Conservation (phyloP, 2,888 invertebrate genomes). For the Nesidiocoris tenuis region DNA sequence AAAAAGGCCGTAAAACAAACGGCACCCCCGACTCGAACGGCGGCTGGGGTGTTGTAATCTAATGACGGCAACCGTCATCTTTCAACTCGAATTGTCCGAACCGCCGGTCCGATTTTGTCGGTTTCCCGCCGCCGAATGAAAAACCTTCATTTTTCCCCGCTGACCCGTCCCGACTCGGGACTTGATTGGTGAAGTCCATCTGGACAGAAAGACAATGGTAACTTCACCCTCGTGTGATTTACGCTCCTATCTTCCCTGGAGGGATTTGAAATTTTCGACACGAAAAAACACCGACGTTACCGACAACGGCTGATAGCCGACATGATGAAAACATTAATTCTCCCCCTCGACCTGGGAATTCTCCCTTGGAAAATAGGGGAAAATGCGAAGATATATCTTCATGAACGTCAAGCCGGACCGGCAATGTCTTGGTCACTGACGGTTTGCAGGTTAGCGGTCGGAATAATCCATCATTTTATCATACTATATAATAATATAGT, state of each 20-base stretch:
- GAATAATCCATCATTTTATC: neutral
- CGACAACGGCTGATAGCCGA: neutral
- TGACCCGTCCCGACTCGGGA: neutral
- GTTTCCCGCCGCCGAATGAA: neutral
- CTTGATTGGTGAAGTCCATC: neutral
- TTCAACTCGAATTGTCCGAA: conserved; percentile 26
- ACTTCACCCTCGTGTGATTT: neutral
- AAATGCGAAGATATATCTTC: neutral
- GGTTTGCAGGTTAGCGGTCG: neutral
- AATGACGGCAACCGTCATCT: conserved; percentile 32
- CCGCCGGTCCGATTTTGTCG: neutral
- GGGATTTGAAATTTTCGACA: neutral
- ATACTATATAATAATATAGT: too few relatives aligned
- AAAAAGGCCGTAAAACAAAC: neutral
- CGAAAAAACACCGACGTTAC: neutral
- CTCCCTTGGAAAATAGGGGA: neutral
- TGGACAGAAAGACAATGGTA: neutral
- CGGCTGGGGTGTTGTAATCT: conserved; percentile 32
- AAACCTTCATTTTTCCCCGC: neutral
- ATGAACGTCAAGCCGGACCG: neutral
- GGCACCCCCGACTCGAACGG: neutral
- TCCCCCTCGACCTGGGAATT: neutral
- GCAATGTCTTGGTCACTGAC: neutral
- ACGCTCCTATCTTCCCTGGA: neutral
- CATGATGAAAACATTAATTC: neutral